phyloP scores from a whole-genome alignment of 1,140 invertebrate genomes.

The Pemphigus obesinymphae region DNA sequence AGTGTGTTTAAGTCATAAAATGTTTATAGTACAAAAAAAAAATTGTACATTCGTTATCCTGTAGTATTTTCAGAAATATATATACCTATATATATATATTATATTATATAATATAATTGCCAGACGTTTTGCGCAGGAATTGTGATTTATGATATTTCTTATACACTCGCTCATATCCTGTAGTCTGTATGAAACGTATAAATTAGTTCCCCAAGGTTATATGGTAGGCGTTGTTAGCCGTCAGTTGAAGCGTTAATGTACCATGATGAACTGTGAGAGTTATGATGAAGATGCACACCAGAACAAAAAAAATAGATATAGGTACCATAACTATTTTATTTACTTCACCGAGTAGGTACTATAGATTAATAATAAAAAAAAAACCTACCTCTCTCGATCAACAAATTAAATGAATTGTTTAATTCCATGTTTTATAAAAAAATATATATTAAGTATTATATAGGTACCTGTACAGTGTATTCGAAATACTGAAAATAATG shows the following conservation, averaged over 20 bases:
- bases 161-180: slow-evolving; percentile 17
- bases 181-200: slow-evolving; percentile 27
- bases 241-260: slow-evolving; percentile 15
- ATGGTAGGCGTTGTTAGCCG: background rate
- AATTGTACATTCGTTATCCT: slow-evolving; percentile 23
- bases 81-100: too few relatives aligned
- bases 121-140: background rate
- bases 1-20: background rate
- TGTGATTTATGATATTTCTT: slow-evolving; percentile 29
- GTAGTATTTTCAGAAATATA: slow-evolving; percentile 21
- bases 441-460: too few relatives aligned
- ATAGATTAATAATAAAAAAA: too few relatives aligned
- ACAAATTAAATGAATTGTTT: background rate
- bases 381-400: too few relatives aligned
- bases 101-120: too few relatives aligned
- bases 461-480: too few relatives aligned
- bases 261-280: background rate
- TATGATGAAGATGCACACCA: background rate
- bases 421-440: too few relatives aligned
- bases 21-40: slow-evolving; percentile 4
- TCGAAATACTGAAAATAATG: too few relatives aligned
- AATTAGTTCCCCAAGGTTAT: slow-evolving; percentile 5
- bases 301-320: background rate
- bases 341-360: too few relatives aligned
- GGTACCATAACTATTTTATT: too few relatives aligned